Evolutionary conservation across 1,140 invertebrate genomes (phyloP), one percentile per base, ranked within the genome.

Genomic region (Trissolcus basalis): DNA sequence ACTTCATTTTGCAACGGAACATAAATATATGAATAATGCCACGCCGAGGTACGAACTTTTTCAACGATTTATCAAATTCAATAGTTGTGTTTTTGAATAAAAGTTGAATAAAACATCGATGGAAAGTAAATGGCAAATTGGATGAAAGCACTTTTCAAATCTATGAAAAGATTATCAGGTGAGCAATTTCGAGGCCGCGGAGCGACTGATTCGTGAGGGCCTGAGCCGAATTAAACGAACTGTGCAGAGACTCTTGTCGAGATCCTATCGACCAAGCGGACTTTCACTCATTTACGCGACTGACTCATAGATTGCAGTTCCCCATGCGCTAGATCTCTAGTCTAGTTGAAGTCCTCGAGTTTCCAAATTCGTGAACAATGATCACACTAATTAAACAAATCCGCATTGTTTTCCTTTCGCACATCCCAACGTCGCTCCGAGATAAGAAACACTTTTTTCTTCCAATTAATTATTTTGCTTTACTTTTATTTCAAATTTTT

Each of bases 241-340:
- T 64, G 59, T 55, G 48, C 16, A 54, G 15, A 27, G 13, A 43
- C 19, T 68, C 33, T 51, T 19, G 9, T 47, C 6, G 33, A 65
- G 65, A 70, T 70, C 36, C 15, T 76, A 70, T 76, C 65, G 4
- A 5, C 49, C 55, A 56, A 53, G 53, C 73, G 58, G 36, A 77
- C 74, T 77, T 67, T 77, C 74, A 71, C 67, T 77, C 74, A 77
- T 68, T 77, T 77, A 45, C 43, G 63, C 63, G 60, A 49, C 67
- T 63, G 67, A 68, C 45, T 77, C 74, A 68, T 63, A 68, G 67
- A 71, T 68, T 56, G 50, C 60, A 68, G 68, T 71, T 68, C 67
- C 71, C 51, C 71, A 59, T 63, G 74, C 71, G 50, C 63, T 61
- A 67, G 56, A 67, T 71, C 67, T 67, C 50, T 47, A 53, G 67